Percentiles rank a stretch among this genome's conserved stretches.
These are phyloP conservation scores for Sycobia sp. DNA, from an alignment of 1,140 invertebrate species.

Conservation along the genomic window DNA sequence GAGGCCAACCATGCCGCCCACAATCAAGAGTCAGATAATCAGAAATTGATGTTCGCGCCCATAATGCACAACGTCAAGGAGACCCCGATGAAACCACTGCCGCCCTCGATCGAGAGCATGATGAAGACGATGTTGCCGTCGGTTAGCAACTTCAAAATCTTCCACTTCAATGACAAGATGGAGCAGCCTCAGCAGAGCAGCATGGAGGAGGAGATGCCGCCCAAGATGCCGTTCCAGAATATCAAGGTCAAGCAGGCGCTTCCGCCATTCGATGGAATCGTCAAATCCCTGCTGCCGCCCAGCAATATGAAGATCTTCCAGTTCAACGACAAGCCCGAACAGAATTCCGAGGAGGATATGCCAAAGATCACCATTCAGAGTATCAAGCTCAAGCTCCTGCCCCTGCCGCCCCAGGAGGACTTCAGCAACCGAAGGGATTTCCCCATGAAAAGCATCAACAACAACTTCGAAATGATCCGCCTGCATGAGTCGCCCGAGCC, in stretches of 20 bases:
- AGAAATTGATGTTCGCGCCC: constrained; percentile 3
- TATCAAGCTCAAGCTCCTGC: constrained; percentile 24
- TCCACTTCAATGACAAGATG: constrained; percentile 27
- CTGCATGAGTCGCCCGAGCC: constrained; percentile 24
- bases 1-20: background rate
- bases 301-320: constrained; percentile 21
- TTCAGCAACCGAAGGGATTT: background rate
- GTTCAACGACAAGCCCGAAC: constrained; percentile 13
- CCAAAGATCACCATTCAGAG: constrained; percentile 34
- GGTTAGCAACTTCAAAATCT: constrained; percentile 22
- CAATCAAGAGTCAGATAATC: background rate
- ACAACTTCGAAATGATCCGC: constrained; percentile 26
- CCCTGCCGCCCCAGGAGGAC: constrained; percentile 21
- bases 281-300: constrained; percentile 9
- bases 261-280: constrained; percentile 1
- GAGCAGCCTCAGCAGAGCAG: constrained; percentile 1
- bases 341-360: constrained; percentile 17
- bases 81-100: background rate
- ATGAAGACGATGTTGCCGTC: constrained; percentile 26
- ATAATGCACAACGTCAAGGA: constrained; percentile 2
- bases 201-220: constrained; percentile 8
- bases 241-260: constrained; percentile 15
- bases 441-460: background rate
- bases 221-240: constrained; percentile 19
- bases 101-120: constrained; percentile 16